Base-by-base conservation (phyloP, 2,888 invertebrate genomes). In the Cryptocheilus praepositus region DNA sequence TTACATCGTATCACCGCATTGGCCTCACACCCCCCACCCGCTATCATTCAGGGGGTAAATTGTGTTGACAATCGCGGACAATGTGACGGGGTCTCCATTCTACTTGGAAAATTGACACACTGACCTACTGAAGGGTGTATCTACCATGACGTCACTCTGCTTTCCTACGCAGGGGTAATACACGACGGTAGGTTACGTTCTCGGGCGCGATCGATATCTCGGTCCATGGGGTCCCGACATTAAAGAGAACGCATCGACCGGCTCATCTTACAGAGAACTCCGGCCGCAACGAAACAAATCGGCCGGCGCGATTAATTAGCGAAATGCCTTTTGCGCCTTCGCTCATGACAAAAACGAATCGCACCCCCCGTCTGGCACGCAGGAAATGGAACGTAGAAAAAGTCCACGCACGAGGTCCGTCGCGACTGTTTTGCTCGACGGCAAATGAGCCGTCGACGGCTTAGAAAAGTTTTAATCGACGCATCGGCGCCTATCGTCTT, bases 401-500 rank as follows among this genome's bases (percentile, higher is more conserved):
- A 36, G 36, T 36, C 7, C 36, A 11, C 7, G 13, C 36, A 1
- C 2, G 4, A 7, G 8, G 36, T 7, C 36, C 13, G 36, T 36
- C 85, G 81, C 85, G 84, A 80, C 84, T 81, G 76, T 81, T 81
- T 78, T 82, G 74, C 70, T 64, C 64, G 69, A 54, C 65, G 74
- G 71, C 79, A 85, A 81, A 82, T 81, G 81, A 84, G 77, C 83
- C 84, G 77, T 65, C 80, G 76, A 73, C 65, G 80, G 77, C 82
- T 84, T 80, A 81, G 79, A 81, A 79, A 86, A 87, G 81, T 87
- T 87, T 87, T 86, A 86, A 87, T 87, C 86, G 85, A 77, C 71
- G 73, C 70, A 36, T 36, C 36, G 25, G 49, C 60, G 15, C 36
- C 36, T 36, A 36, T 36, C 36, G 36, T 36, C 36, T 36, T 36